Conservation (phyloP, 2,113 vertebrate species). For the Xiphophorus maculatus region DNA sequence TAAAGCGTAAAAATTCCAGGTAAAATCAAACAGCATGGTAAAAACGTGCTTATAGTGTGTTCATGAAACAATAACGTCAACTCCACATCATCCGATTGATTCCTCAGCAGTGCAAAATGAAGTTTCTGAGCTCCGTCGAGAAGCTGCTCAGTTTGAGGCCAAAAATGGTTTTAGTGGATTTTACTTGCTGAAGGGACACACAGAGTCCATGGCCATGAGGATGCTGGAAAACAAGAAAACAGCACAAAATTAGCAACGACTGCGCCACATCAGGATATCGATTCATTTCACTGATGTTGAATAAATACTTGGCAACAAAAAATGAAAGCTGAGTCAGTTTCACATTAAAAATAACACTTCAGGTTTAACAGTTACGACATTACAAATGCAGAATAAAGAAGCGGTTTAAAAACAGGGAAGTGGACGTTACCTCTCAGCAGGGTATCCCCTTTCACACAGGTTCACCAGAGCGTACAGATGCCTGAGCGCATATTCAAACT, state of each 20-base stretch:
- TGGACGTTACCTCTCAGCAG: conserved; percentile 82
- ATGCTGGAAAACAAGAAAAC: conserved; percentile 64
- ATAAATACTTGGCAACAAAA: too few species aligned
- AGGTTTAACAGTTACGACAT: background rate
- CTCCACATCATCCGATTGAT: conserved; percentile 33
- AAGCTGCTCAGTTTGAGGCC: background rate
- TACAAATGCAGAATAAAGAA: background rate
- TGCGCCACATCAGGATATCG: background rate
- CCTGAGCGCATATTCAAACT: conserved; percentile 92
- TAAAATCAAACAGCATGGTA: conserved; percentile 42
- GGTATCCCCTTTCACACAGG: conserved; percentile 87
- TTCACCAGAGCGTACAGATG: conserved; percentile 92
- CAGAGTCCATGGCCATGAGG: conserved; percentile 68
- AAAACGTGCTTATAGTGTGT: conserved; percentile 39
- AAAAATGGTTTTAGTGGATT: background rate
- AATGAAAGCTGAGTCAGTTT: background rate
- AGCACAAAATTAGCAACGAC: conserved; percentile 64
- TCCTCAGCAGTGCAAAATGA: conserved; percentile 62
- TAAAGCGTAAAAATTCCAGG: conserved; percentile 49
- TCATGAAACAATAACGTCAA: conserved; percentile 34
- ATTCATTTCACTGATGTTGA: too few species aligned
- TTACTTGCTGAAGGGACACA: conserved; percentile 62
- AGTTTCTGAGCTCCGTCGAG: conserved; percentile 6
- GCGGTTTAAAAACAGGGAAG: background rate
- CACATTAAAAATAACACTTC: background rate